Conservation (phyloP, 2,113 vertebrate genomes). For the Tragulus kanchil region DNA sequence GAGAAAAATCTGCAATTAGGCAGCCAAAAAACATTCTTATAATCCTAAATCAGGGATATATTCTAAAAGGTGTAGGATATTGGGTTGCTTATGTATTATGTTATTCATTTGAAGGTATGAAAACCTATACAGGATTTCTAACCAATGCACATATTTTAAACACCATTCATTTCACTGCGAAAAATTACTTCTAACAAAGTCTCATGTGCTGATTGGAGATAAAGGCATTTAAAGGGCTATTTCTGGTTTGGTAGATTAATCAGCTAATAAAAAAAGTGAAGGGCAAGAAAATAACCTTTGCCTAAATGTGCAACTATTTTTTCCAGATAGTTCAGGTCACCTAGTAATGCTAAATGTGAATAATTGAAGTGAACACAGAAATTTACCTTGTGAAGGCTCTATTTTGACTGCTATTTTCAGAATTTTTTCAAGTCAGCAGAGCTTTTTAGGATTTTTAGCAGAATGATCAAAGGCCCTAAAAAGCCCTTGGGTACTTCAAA, state of each 20-base stretch:
- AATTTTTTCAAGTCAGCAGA: constrained; percentile 18
- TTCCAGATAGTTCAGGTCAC: neutral
- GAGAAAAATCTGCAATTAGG: neutral
- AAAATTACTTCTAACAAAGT: neutral
- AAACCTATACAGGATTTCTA: neutral
- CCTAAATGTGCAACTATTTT: neutral
- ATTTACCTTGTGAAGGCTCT: neutral
- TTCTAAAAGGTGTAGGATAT: neutral
- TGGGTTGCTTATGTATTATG: neutral
- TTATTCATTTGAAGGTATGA: constrained; percentile 6
- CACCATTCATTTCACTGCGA: neutral
- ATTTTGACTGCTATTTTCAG: constrained; percentile 39
- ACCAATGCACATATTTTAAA: neutral
- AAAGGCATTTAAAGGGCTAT: constrained; percentile 1
- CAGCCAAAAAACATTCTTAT: neutral
- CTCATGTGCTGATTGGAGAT: constrained; percentile 20
- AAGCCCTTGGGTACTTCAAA: constrained; percentile 34
- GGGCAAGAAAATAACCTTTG: neutral
- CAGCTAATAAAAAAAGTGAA: too few relatives aligned
- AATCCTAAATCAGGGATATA: constrained; percentile 2
- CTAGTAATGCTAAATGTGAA: neutral
- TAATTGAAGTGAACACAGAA: constrained; percentile 1
- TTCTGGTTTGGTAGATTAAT: too few relatives aligned
- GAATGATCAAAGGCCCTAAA: constrained; percentile 42
- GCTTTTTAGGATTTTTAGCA: constrained; percentile 27